Evolutionary conservation across 2,113 vertebrate species (phyloP), one percentile per base, ranked within the genome.

Genomic region (Cichladusa arquata): DNA sequence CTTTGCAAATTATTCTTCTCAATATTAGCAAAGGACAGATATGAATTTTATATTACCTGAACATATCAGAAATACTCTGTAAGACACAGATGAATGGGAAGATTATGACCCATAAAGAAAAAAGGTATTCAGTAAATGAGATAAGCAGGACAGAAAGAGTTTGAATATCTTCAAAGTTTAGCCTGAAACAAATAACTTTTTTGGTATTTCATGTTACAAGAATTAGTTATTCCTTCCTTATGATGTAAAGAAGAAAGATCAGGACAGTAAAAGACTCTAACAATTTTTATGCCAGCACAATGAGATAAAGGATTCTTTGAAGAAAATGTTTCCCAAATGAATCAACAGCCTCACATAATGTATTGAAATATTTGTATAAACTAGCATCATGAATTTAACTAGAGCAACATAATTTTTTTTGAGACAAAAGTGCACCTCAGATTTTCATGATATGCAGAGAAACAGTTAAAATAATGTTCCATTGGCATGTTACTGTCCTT

Each of bases 61-160:
- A 54, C 18, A n/a, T 24, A 38, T 12, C 33, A 77, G 26, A 69
- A 72, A 47, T 65, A 29, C 2, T 34, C 15, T 79, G 2, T 57
- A 76, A 57, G 24, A 48, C 26, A 38, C 4, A 61, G 45, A 48
- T n/a, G 8, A 44, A 14, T 0, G 0, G 23, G 9, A 51, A 71
- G 15, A 74, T 53, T 16, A 57, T 33, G 8, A 70, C 20, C 40
- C 11, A 45, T 23, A 38, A 60, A 13, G 40, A 73, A 81, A 81
- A 71, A 45, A 6, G 0, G 0, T 25, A 36, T 50, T 53, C 44
- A 7, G 14, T 77, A 57, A 78, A 85, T 19, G 19, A 50, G 8
- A 60, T 22, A 56, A 24, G 16, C 8, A 61, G 34, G 31, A 42
- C 14, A 51, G 3, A 12, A 70, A 62, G 38, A 53, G 18, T 78